phyloP scores from a whole-genome alignment of 2,113 vertebrate genomes.

The Mixornis gularis region DNA sequence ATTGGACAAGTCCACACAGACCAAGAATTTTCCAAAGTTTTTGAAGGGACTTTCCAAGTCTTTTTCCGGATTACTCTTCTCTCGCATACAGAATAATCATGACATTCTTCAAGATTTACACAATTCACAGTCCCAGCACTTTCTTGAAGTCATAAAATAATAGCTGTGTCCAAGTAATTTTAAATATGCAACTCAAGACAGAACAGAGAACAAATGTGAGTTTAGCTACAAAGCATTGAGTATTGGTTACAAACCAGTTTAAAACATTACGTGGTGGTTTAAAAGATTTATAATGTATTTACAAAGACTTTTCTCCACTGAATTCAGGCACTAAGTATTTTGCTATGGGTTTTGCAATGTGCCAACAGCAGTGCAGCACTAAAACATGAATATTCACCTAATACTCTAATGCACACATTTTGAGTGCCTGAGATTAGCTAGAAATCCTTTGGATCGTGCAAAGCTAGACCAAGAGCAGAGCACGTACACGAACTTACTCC shows the following conservation, averaged over 20 bases:
- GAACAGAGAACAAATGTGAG: neutral
- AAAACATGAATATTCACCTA: neutral
- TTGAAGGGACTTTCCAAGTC: neutral
- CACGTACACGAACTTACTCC: neutral
- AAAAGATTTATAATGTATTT: neutral
- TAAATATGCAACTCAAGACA: neutral
- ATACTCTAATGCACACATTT: neutral
- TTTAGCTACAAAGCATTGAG: neutral
- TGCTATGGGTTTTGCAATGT: neutral
- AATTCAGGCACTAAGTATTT: neutral
- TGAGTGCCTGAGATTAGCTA: neutral
- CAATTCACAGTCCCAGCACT: neutral
- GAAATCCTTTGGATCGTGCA: slow-evolving; percentile 3
- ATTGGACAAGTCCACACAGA: neutral
- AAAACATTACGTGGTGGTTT: neutral
- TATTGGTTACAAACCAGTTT: neutral
- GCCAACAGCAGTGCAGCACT: neutral
- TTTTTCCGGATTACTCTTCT: neutral
- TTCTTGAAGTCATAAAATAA: neutral
- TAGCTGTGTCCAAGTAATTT: neutral
- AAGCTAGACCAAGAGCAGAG: neutral
- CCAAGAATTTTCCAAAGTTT: neutral
- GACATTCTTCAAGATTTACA: neutral
- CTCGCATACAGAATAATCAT: neutral
- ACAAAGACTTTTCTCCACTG: neutral